Conservation (phyloP, 1,140 invertebrate species). For the Scylla paramamosain region DNA sequence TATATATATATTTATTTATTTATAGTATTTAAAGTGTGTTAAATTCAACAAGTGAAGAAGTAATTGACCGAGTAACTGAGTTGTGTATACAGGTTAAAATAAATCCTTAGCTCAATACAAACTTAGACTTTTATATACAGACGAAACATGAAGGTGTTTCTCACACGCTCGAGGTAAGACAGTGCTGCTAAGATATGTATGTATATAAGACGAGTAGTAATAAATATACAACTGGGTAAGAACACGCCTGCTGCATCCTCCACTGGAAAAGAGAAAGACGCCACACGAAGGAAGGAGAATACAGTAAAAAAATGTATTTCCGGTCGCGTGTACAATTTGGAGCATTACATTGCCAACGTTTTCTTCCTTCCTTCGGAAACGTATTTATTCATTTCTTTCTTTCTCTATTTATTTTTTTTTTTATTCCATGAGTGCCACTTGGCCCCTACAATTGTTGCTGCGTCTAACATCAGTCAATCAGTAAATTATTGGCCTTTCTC, state of each 20-base stretch:
- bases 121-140: neutral
- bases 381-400: no score
- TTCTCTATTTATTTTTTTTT: no score
- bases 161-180: neutral
- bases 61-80: neutral
- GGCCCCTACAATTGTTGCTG: no score
- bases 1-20: neutral
- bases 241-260: neutral
- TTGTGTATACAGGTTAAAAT: neutral
- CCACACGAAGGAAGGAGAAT: neutral
- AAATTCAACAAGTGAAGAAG: neutral
- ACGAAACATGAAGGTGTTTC: neutral
- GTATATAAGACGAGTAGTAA: neutral
- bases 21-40: neutral
- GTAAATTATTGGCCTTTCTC: no score
- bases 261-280: neutral
- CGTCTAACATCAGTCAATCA: no score
- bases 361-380: neutral
- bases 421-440: no score
- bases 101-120: neutral
- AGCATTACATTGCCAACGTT: neutral
- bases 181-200: constrained; percentile 14
- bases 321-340: neutral
- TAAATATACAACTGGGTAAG: neutral
- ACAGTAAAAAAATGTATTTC: neutral